A percentile compares a stretch with the other conserved stretches of the same genome.
phyloP scores from a whole-genome alignment of 1,140 invertebrate species.

The Drosophila sulfurigaster region DNA sequence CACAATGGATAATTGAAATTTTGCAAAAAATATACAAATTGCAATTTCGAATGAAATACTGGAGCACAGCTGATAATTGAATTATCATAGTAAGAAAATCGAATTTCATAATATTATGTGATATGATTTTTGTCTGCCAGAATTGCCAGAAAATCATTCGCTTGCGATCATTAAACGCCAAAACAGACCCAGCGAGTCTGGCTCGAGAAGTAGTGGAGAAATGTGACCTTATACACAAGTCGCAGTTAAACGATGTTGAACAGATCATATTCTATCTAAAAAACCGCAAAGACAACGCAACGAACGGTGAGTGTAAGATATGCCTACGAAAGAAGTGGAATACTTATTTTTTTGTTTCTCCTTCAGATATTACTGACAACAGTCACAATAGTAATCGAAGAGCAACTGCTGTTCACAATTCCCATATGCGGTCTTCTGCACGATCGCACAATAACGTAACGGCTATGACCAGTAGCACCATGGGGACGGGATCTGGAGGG shows the following conservation, averaged over 20 bases:
- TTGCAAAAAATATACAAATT: too few relatives aligned
- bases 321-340: not conserved
- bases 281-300: constrained; percentile 89
- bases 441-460: constrained; percentile 55
- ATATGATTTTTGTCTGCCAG: constrained; percentile 81
- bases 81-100: not conserved
- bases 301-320: constrained; percentile 56
- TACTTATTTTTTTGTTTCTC: not conserved
- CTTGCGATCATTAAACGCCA: constrained; percentile 92
- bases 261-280: constrained; percentile 96
- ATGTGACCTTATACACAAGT: constrained; percentile 95
- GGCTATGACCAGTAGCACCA: constrained; percentile 48
- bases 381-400: constrained; percentile 66
- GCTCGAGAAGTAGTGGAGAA: constrained; percentile 95
- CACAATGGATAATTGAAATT: too few relatives aligned
- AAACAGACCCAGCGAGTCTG: constrained; percentile 92
- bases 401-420: constrained; percentile 65
- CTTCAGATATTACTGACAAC: constrained; percentile 74
- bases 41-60: too few relatives aligned
- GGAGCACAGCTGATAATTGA: not conserved
- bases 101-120: not conserved
- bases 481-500: constrained; percentile 23
- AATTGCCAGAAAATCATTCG: constrained; percentile 94
- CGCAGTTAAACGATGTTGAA: constrained; percentile 94
- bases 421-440: constrained; percentile 60